Evolutionary conservation across 2,888 invertebrate genomes (phyloP), one percentile per base, ranked within the genome.

Genomic region (Drosophila bunnanda): DNA sequence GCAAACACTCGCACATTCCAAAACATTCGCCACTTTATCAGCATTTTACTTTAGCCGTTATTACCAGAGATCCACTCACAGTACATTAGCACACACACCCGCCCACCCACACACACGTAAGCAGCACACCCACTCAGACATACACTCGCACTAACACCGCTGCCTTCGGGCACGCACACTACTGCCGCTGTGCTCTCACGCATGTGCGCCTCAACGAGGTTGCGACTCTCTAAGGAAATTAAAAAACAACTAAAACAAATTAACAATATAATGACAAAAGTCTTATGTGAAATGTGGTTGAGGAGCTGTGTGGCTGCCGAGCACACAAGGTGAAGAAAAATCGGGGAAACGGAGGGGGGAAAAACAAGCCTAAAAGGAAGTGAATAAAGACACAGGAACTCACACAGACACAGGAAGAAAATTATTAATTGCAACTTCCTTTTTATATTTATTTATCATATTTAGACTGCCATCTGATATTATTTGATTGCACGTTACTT

Each of bases 231-330:
- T 54, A 79, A 84, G 84, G 84, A 84, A 84, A 84, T 84, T 84
- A 84, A 87, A 84, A 84, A 84, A 88, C 89, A 84, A 83, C 83
- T 83, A 83, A 83, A 83, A 83, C 83, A 88, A 86, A 83, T 83
- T 83, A 83, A 83, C 83, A 80, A 83, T 83, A 81, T 83, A 83
- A 83, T 83, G 83, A 88, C 84, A 86, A 86, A 76, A 79, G 81
- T 75, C 88, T 74, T 82, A 77, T 80, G 56, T 54, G 58, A 74
- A 65, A 58, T 66, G 75, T 53, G 72, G 62, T 48, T 53, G 38
- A 38, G 52, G 39, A 53, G 46, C 52, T 25, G 32, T 20, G 20
- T 5, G 50, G 32, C 50, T 32, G 32, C 20, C 17, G 28, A 32
- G 32, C 32, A 10, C 10, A 32, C 32, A 30, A 56, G 28, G 41